Conservation (phyloP, 2,113 vertebrate species). For the Anoplopoma fimbria region DNA sequence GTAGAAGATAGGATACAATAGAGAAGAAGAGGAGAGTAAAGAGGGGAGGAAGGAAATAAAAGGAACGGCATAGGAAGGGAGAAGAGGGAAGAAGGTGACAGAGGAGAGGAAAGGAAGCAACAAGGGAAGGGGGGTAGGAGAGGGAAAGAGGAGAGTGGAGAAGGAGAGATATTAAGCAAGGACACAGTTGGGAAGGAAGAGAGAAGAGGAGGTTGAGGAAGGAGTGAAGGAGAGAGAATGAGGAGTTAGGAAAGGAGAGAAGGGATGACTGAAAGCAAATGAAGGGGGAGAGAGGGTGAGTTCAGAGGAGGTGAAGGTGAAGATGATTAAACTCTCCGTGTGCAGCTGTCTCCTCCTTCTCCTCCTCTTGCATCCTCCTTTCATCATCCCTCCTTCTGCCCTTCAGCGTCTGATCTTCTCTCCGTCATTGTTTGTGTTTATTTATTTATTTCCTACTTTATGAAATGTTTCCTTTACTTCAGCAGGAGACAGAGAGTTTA, state of each 20-base stretch:
- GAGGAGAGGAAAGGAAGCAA: neutral
- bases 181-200: too few relatives aligned
- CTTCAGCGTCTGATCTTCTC: constrained; percentile 14
- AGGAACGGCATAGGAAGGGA: too few relatives aligned
- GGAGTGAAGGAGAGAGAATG: too few relatives aligned
- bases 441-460: too few relatives aligned
- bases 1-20: too few relatives aligned
- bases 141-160: neutral
- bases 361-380: constrained; percentile 55
- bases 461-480: neutral
- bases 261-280: too few relatives aligned
- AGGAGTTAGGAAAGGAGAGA: too few relatives aligned
- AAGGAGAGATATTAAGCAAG: too few relatives aligned
- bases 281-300: neutral
- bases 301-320: constrained; percentile 49
- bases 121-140: neutral
- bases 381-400: constrained; percentile 53
- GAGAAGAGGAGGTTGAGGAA: neutral
- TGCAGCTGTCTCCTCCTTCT: constrained; percentile 46
- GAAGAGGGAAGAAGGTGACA: neutral
- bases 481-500: too few relatives aligned
- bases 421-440: neutral
- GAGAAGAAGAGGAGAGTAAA: neutral
- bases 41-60: neutral
- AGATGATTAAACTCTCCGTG: constrained; percentile 34